Base-by-base conservation (phyloP, 2,113 vertebrate species). In the Regulus satrapa region DNA sequence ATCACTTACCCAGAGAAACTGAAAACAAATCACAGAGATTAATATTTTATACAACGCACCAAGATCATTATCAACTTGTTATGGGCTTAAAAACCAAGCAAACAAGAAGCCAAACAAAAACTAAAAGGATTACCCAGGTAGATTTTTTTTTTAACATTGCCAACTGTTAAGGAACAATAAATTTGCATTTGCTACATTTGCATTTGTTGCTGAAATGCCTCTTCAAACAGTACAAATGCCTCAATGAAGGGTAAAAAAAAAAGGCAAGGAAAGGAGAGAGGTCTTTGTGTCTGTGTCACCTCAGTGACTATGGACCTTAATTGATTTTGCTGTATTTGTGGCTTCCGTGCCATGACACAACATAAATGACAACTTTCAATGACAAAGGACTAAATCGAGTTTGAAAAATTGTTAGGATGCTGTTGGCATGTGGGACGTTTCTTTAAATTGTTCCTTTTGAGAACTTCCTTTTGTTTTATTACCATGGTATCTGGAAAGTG, bases 361-460 rank as follows among this genome's bases (percentile, higher is more conserved):
- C 58, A 88, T 29, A 68, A 52, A 84, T 48, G 80, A 29, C 63
- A 73, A 52, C 58, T 45, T 46, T 46, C 49, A 63, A 18, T 15
- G 17, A 95, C 77, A 96, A 97, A 95, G 71, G 63, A 66, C 51
- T 92, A 89, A 91, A 94, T 17, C 7, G 55, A 89, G 86, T 82
- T 36, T 86, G 59, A 95, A 76, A 92, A 95, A 85, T 75, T 14
- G 43, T 66, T 81, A 69, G 61, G 59, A 84, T 75, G 51, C 63
- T 83, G 40, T 49, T 55, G 59, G 66, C 82, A 83, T 28, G 67
- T 38, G 56, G 91, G 85, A 84, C 24, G 1, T 83, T 62, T 6
- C 41, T 89, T 87, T 82, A 85, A 75, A 67, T 1, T 40, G 38
- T 51, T 56, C 23, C n/a, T 45, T 83, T 52, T 69, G 36, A 80